Evolutionary conservation across 2,888 invertebrate species (phyloP).

Genomic region (Polymixis flavicincta): DNA sequence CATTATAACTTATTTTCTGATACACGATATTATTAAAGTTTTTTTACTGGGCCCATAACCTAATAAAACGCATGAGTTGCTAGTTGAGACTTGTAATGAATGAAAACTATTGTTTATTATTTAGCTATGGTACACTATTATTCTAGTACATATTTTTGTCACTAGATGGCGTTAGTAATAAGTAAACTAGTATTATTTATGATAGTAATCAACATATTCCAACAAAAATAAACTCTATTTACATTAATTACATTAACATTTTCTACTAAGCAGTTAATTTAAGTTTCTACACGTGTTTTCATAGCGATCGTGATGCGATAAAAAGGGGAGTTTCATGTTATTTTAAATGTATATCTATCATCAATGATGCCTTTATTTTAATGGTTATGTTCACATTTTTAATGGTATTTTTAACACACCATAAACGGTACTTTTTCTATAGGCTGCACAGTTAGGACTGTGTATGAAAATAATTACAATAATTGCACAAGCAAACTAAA

Average conservation of each 20-base stretch:
- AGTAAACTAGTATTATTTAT: too few species aligned
- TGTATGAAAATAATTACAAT: background rate
- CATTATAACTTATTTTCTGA: too few species aligned
- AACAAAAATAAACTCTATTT: conserved; percentile 58
- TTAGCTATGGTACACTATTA: too few species aligned
- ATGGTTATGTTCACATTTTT: background rate
- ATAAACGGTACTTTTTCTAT: background rate
- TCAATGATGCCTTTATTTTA: conserved; percentile 4
- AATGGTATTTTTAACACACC: background rate
- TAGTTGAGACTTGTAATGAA: too few species aligned
- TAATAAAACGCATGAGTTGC: too few species aligned
- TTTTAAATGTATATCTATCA: conserved; percentile 14
- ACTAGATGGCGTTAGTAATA: too few species aligned
- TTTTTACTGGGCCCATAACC: too few species aligned
- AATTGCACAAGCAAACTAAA: conserved; percentile 3
- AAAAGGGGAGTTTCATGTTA: conserved; percentile 13
- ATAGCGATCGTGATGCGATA: conserved; percentile 51
- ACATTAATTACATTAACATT: conserved; percentile 61
- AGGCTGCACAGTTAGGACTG: background rate
- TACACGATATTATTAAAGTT: too few species aligned
- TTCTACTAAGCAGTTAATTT: conserved; percentile 61
- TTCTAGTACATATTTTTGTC: too few species aligned
- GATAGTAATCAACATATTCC: too few species aligned
- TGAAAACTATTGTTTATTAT: too few species aligned
- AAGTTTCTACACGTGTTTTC: conserved; percentile 65